A percentile compares a stretch with the other conserved stretches of the same genome.
phyloP scores from a whole-genome alignment of 2,888 invertebrate species.

The Torymus aiolomorphi region DNA sequence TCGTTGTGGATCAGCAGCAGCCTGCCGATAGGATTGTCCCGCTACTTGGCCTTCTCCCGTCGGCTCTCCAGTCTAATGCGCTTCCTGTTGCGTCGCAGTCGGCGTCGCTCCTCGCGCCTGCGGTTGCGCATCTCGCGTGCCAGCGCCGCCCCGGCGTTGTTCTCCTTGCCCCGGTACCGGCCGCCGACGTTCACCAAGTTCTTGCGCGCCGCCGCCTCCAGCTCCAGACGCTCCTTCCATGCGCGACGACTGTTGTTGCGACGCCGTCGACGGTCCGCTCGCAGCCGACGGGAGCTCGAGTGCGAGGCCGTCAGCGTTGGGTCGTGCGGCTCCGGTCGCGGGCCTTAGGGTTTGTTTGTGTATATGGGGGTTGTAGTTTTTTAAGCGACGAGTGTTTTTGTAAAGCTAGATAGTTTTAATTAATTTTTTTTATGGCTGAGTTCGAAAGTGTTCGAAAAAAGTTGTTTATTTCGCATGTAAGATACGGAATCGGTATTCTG shows the following conservation, averaged over 20 bases:
- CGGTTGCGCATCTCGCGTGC: constrained; percentile 9
- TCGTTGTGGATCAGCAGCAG: constrained; percentile 15
- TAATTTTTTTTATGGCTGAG: no score
- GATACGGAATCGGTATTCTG: no score
- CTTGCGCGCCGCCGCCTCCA: neutral
- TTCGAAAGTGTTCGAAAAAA: no score
- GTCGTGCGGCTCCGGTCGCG: neutral
- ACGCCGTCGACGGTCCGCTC: constrained; percentile 30
- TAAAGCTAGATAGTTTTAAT: no score
- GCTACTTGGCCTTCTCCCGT: constrained; percentile 38
- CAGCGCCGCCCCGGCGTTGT: constrained; percentile 11
- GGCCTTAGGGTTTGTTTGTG: neutral
- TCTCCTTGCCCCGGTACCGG: constrained; percentile 27
- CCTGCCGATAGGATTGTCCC: constrained; percentile 34
- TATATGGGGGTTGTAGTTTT: no score
- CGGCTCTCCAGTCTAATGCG: constrained; percentile 54
- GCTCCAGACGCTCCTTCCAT: neutral
- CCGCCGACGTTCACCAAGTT: constrained; percentile 38
- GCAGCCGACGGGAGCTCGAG: constrained; percentile 3
- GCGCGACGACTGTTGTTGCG: constrained; percentile 19
- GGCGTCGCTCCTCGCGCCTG: constrained; percentile 27
- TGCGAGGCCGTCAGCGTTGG: neutral
- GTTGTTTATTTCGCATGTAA: no score
- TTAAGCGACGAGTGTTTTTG: no score
- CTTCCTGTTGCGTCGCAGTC: constrained; percentile 32